phyloP scores from a whole-genome alignment of 2,797 vertebrate genomes.

The Pangasius djambal region DNA sequence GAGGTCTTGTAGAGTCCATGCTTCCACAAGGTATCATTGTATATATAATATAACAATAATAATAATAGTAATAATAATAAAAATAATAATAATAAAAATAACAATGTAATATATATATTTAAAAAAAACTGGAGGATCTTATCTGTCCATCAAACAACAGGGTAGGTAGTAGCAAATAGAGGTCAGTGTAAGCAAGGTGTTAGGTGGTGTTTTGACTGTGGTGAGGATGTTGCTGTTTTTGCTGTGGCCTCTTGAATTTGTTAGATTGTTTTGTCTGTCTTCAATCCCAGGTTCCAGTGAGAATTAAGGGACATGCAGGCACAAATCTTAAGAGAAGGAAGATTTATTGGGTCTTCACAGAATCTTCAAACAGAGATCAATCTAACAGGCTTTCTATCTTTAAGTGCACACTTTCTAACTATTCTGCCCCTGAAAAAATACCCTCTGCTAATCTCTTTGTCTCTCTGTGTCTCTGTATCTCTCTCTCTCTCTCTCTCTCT shows the following conservation, averaged over 20 bases:
- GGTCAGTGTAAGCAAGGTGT: neutral
- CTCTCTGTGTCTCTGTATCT: neutral
- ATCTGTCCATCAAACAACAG: no score
- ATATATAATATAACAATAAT: no score
- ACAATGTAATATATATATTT: no score
- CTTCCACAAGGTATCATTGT: no score
- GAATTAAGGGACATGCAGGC: neutral
- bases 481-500: neutral
- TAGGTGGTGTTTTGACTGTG: neutral
- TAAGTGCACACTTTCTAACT: neutral
- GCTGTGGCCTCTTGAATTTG: neutral
- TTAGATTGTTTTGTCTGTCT: neutral
- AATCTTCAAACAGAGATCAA: neutral
- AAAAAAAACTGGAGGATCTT: no score
- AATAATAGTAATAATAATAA: no score
- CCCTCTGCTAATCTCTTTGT: neutral
- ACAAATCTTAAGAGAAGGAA: neutral
- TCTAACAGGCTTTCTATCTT: neutral
- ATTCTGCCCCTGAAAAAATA: neutral
- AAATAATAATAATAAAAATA: no score
- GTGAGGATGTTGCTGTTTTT: neutral
- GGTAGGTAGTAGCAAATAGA: neutral
- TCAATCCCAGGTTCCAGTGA: neutral
- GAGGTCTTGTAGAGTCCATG: no score
- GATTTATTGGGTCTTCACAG: neutral